Evolutionary conservation across 2,797 vertebrate genomes (phyloP), one percentile per base, ranked within the genome.

Genomic region (Poeciliopsis presidionis): DNA sequence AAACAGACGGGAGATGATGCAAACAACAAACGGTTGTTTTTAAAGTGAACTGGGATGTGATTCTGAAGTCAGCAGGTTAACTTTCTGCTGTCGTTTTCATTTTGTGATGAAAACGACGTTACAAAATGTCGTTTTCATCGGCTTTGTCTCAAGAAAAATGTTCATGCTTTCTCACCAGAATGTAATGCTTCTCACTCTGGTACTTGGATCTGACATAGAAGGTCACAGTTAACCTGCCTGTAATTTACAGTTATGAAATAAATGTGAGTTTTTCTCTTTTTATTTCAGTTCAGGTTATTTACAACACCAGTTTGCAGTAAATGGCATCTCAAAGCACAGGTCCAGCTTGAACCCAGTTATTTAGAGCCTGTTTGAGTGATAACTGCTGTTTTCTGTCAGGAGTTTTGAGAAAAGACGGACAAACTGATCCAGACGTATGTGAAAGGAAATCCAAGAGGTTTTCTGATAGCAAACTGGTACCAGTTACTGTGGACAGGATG

Each of bases 61-160:
- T 14, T 28, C 67, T 70, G 41, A 45, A 45, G 67, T 70, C 67
- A 70, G 67, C 67, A 70, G 67, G 67, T 70, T 70, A 13, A 45
- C 67, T 70, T 45, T 70, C 39, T 45, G 41, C 41, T 45, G 67
- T 70, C 13, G 22, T 70, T 6, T 18, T 70, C 13, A 67, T 45
- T 70, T 45, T 45, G 22, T 28, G 7, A n/a, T 43, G 22, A 70
- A 39, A 39, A 39, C 36, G 36, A 36, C 36, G 5, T 36, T 5
- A 36, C 36, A 36, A 36, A 36, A 36, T 36, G 36, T 36, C 36
- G 5, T 39, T 39, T 39, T 39, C 12, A 2, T 45, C 41, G 18
- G 12, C 39, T 43, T 69, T 67, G n/a, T 5, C 65, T n/a, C 39
- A n/a, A 69, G 22, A 8, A 14, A 43, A 45, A 6, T 2, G 11